A percentile compares a stretch with the other conserved stretches of the same genome.
These are phyloP conservation scores for Setophaga kirtlandii DNA, from an alignment of 2,113 vertebrate species.

Conservation along the genomic window DNA sequence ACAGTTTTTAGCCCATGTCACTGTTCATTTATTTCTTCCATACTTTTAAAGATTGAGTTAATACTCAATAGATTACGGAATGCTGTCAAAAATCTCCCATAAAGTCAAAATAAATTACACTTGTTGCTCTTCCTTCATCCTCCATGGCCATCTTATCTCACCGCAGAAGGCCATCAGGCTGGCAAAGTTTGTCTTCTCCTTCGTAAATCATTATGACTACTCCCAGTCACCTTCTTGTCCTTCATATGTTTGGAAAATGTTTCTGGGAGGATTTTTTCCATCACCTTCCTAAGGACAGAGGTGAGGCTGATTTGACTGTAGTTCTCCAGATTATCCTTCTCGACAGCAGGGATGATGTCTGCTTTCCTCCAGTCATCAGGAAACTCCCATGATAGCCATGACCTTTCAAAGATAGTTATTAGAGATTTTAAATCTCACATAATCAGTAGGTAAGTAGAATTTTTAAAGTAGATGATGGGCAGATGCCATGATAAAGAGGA, in stretches of 20 bases:
- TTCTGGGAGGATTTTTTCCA: background rate
- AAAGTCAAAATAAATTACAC: background rate
- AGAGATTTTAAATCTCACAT: background rate
- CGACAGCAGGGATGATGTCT: background rate
- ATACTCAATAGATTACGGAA: background rate
- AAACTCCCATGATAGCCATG: background rate
- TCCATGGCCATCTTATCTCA: background rate
- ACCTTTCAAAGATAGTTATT: conserved; percentile 34
- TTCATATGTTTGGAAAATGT: background rate
- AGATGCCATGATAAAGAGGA: background rate
- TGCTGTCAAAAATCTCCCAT: background rate
- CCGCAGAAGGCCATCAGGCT: background rate
- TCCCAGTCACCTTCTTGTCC: background rate
- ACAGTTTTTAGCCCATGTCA: background rate
- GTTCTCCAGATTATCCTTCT: background rate
- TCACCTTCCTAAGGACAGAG: background rate
- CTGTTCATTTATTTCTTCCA: background rate
- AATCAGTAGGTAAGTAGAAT: background rate
- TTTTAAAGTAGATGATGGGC: background rate
- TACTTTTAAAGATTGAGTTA: background rate
- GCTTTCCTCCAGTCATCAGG: background rate
- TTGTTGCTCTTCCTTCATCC: background rate
- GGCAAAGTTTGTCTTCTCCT: background rate
- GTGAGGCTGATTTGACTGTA: background rate
- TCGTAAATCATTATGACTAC: background rate